Evolutionary conservation across 92 coral and sea anemone genomes (phyloP).

Genomic region (Heliopora coerulea): DNA sequence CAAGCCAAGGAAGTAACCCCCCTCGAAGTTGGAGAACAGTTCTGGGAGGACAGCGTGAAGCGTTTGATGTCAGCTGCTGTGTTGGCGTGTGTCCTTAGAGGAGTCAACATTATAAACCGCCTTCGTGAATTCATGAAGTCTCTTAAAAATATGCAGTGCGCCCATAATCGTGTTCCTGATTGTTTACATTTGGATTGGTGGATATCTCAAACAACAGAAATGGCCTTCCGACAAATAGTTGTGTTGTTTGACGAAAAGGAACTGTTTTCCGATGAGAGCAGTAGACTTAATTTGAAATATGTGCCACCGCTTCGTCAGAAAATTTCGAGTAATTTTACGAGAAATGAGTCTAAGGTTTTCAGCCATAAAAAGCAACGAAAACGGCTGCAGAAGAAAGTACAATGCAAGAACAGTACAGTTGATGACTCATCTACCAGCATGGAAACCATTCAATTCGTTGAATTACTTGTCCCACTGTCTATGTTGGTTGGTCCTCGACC

Average conservation of each 20-base stretch:
- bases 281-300: slow-evolving; percentile 60
- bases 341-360: not conserved
- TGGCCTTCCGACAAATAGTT: slow-evolving; percentile 89
- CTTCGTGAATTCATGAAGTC: slow-evolving; percentile 52
- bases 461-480: slow-evolving; percentile 65
- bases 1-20: slow-evolving; percentile 96
- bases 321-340: not conserved
- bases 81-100: slow-evolving; percentile 74
- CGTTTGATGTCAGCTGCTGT: slow-evolving; percentile 73
- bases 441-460: slow-evolving; percentile 58
- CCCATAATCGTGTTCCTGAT: slow-evolving; percentile 36
- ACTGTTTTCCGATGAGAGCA: slow-evolving; percentile 73
- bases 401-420: slow-evolving; percentile 13
- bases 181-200: slow-evolving; percentile 62
- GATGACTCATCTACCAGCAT: slow-evolving; percentile 56
- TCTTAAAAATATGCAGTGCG: slow-evolving; percentile 35
- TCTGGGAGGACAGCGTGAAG: slow-evolving; percentile 80
- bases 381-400: not conserved
- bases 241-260: slow-evolving; percentile 87
- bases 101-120: slow-evolving; percentile 72
- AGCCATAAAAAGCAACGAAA: slow-evolving; percentile 15
- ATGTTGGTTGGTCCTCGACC: slow-evolving; percentile 77
- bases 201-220: slow-evolving; percentile 85
- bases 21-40: slow-evolving; percentile 69
- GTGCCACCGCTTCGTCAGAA: slow-evolving; percentile 65